Evolutionary conservation across 2,888 invertebrate species (phyloP).

Genomic region (Stomorhina lunata): DNA sequence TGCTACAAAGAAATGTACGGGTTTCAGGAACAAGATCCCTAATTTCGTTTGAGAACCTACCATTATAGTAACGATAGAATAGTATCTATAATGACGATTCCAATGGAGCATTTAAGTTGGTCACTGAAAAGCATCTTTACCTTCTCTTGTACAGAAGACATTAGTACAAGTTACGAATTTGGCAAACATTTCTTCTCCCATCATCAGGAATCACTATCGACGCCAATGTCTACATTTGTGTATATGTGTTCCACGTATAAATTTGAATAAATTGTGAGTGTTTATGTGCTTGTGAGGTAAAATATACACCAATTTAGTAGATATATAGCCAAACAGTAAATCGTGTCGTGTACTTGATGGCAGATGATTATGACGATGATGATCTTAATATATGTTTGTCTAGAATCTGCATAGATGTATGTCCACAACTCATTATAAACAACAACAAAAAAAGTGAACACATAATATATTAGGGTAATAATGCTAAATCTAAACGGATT

Average conservation of each 20-base stretch:
- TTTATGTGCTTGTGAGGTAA: not conserved
- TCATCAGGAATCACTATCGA: no score
- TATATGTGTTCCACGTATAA: not conserved
- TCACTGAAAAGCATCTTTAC: no score
- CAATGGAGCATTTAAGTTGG: no score
- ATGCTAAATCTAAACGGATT: no score
- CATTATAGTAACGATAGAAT: no score
- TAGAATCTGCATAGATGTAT: conserved; percentile 26
- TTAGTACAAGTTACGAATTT: no score
- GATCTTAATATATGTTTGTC: conserved; percentile 31
- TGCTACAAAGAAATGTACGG: no score
- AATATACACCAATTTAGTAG: conserved; percentile 22
- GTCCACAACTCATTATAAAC: conserved; percentile 34
- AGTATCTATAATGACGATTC: no score
- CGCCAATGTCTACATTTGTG: not conserved
- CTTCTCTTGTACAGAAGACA: no score
- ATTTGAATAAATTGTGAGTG: not conserved
- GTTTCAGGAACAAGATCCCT: no score
- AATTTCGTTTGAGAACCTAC: no score
- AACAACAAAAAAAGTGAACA: not conserved
- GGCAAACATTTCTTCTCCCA: no score
- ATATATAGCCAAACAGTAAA: conserved; percentile 50
- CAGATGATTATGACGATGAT: conserved; percentile 49
- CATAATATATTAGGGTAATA: not conserved
- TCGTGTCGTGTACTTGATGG: conserved; percentile 55